Evolutionary conservation across 2,888 invertebrate species (phyloP).

Genomic region (Crepidodera aurea): DNA sequence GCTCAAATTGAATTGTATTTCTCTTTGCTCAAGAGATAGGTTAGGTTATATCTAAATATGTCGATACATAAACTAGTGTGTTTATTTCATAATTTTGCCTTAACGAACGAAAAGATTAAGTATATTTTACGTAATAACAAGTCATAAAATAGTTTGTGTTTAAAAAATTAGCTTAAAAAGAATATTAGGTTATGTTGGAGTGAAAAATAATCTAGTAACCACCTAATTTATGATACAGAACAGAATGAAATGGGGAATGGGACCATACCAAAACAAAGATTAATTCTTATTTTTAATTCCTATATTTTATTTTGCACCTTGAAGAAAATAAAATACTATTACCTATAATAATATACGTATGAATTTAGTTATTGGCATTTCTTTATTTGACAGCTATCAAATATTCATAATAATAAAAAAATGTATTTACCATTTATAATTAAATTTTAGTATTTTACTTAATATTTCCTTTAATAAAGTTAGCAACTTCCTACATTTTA

Average conservation of each 20-base stretch:
- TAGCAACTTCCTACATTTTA: too few relatives aligned
- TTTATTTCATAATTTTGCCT: background rate
- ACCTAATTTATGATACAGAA: slow-evolving; percentile 1
- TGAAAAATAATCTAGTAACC: slow-evolving; percentile 13
- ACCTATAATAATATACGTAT: too few relatives aligned
- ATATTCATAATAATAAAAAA: too few relatives aligned
- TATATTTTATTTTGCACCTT: too few relatives aligned
- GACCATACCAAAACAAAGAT: too few relatives aligned
- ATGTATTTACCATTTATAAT: too few relatives aligned
- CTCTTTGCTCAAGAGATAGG: background rate
- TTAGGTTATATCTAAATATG: slow-evolving; percentile 9
- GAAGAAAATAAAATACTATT: too few relatives aligned
- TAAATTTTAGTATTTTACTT: too few relatives aligned
- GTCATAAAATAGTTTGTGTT: background rate
- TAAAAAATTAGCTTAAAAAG: background rate
- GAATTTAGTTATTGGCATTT: too few relatives aligned
- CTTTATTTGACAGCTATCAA: too few relatives aligned
- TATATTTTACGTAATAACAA: background rate
- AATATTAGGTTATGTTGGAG: slow-evolving; percentile 12
- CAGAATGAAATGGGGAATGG: background rate
- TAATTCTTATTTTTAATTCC: too few relatives aligned
- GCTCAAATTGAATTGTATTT: background rate
- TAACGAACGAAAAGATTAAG: background rate
- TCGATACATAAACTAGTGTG: background rate
- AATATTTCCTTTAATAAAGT: too few relatives aligned